Conservation (phyloP, 2,888 invertebrate genomes). For the Tetrapedia diversipes region DNA sequence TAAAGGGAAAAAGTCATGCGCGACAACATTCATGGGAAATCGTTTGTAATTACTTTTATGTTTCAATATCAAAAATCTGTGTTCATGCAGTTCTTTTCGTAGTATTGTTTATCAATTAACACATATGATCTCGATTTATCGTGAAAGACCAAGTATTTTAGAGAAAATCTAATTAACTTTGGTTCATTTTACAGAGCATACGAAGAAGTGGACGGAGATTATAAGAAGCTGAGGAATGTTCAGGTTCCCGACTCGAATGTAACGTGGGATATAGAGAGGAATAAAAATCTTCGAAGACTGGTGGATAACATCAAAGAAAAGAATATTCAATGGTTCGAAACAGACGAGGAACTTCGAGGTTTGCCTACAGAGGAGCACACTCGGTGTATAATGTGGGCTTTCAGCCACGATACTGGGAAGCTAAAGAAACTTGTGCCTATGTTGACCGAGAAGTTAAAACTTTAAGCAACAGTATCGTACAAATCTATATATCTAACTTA, state of each 20-base stretch:
- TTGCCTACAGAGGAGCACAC: conserved; percentile 88
- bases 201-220: conserved; percentile 86
- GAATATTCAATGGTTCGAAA: conserved; percentile 83
- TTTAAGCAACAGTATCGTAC: conserved; percentile 3
- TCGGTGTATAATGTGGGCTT: conserved; percentile 89
- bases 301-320: conserved; percentile 84
- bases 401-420: conserved; percentile 88
- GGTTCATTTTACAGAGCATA: conserved; percentile 84
- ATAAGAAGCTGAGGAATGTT: conserved; percentile 89
- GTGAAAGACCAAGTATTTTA: too few relatives aligned
- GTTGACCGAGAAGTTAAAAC: conserved; percentile 82
- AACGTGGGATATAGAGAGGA: conserved; percentile 91
- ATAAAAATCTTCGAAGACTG: conserved; percentile 84
- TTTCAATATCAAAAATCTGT: too few relatives aligned
- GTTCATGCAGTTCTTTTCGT: too few relatives aligned
- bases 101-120: too few relatives aligned
- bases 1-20: too few relatives aligned
- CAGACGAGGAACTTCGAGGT: conserved; percentile 87
- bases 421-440: conserved; percentile 86
- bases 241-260: conserved; percentile 84
- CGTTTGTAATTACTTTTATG: too few relatives aligned
- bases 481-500: not conserved
- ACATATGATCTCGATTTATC: too few relatives aligned
- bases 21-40: too few relatives aligned
- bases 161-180: too few relatives aligned